Conservation (phyloP, 2,113 vertebrate genomes). For the Etheostoma spectabile region DNA sequence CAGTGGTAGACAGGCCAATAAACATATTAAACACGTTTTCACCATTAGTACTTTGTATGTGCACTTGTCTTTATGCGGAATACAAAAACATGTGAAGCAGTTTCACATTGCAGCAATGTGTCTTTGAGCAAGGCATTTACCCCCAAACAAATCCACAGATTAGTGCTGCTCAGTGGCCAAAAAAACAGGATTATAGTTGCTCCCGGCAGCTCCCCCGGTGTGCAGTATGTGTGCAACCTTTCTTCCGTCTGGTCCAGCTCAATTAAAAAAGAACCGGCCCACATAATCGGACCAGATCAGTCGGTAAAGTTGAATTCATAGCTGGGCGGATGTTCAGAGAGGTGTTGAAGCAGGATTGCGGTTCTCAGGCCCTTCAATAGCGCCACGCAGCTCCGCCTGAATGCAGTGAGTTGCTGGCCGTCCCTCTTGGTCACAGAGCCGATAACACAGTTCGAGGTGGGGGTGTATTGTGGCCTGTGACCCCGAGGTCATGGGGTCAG, state of each 20-base stretch:
- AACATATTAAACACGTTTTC: background rate
- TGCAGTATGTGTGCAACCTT: constrained; percentile 32
- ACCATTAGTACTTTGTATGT: background rate
- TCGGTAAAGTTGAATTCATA: constrained; percentile 40
- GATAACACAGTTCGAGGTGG: constrained; percentile 66
- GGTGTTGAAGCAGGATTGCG: constrained; percentile 38
- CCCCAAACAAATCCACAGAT: constrained; percentile 33
- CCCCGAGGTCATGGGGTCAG: constrained; percentile 64
- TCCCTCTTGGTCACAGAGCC: constrained; percentile 50
- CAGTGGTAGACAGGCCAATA: background rate
- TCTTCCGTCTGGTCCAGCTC: constrained; percentile 15
- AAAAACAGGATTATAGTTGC: constrained; percentile 26
- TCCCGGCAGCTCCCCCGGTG: constrained; percentile 36
- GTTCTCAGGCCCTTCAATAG: constrained; percentile 71
- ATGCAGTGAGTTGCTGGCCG: constrained; percentile 47
- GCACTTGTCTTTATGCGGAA: background rate
- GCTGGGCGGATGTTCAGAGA: constrained; percentile 37
- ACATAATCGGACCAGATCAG: constrained; percentile 46
- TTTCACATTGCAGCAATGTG: constrained; percentile 7
- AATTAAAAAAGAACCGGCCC: constrained; percentile 40
- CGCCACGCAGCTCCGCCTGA: constrained; percentile 47
- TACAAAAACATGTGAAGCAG: background rate
- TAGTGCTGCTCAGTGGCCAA: constrained; percentile 58
- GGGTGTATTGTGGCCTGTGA: constrained; percentile 70
- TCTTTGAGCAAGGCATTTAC: constrained; percentile 26